Conservation (phyloP, 2,113 vertebrate species). For the Micromys minutus region DNA sequence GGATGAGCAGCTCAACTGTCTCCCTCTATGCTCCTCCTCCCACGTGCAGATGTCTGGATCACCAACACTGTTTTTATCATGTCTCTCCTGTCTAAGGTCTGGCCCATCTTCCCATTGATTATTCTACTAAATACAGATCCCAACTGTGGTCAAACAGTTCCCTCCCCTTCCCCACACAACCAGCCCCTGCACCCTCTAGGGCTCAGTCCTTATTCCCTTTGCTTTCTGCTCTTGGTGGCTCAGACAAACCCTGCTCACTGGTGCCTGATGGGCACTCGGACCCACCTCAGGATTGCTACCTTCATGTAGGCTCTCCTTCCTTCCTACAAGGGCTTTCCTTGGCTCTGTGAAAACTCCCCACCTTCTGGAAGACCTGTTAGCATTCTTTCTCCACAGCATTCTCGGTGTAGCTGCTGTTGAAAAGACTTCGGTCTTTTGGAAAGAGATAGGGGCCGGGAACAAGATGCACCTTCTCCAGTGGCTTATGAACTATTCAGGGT, state of each 20-base stretch:
- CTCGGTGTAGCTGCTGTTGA: not conserved
- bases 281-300: not conserved
- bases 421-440: not conserved
- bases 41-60: conserved; percentile 31
- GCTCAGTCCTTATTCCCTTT: not conserved
- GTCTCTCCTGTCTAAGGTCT: conserved; percentile 37
- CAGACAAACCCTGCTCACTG: not conserved
- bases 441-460: not conserved
- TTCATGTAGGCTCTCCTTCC: not conserved
- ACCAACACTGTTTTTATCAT: conserved; percentile 22
- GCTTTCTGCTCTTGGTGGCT: not conserved
- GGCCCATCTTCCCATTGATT: not conserved
- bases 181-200: not conserved
- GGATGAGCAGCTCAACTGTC: accelerated
- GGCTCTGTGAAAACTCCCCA: not conserved
- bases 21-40: not conserved
- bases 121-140: not conserved
- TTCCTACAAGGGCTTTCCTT: not conserved
- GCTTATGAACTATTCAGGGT: not conserved
- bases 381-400: not conserved
- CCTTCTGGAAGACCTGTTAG: not conserved
- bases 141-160: not conserved
- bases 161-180: not conserved
- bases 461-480: not conserved
- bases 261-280: not conserved